phyloP scores from a whole-genome alignment of 2,888 invertebrate species.

The Uropetala carovei region DNA sequence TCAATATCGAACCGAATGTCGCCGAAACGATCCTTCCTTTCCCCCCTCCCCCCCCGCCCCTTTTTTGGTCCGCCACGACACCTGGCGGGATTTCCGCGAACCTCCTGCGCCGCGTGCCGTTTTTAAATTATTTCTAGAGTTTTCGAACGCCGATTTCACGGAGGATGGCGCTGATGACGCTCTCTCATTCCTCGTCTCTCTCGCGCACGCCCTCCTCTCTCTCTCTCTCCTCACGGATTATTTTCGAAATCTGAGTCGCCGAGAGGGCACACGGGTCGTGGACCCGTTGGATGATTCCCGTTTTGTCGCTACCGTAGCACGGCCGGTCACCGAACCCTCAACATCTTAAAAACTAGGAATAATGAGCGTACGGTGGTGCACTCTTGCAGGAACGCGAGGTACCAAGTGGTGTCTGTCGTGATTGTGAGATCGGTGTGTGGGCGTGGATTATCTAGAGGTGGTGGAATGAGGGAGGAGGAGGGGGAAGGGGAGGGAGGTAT shows the following conservation, averaged over 20 bases:
- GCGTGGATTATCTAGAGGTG: background rate
- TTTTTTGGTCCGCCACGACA: slow-evolving; percentile 4
- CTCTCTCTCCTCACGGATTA: background rate
- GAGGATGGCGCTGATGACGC: background rate
- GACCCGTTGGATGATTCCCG: slow-evolving; percentile 37
- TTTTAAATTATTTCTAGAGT: slow-evolving; percentile 38
- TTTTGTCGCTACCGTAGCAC: background rate
- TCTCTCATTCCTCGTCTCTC: background rate
- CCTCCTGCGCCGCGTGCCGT: background rate
- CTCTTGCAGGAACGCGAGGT: slow-evolving; percentile 44
- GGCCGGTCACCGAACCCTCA: slow-evolving; percentile 26
- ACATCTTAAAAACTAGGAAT: background rate
- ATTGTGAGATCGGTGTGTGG: background rate
- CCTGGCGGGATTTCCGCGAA: slow-evolving; percentile 36
- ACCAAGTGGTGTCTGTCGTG: background rate
- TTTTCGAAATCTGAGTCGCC: slow-evolving; percentile 39
- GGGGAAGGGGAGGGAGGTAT: background rate
- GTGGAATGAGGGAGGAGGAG: background rate
- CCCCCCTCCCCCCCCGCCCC: no score
- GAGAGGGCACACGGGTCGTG: background rate
- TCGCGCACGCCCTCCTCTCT: background rate
- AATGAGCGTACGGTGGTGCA: slow-evolving; percentile 15
- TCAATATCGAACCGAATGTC: background rate
- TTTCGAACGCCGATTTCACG: background rate
- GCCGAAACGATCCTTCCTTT: background rate